These are phyloP conservation scores for Ptyas mucosa DNA, from an alignment of 2,113 vertebrate genomes.

Conservation along the genomic window DNA sequence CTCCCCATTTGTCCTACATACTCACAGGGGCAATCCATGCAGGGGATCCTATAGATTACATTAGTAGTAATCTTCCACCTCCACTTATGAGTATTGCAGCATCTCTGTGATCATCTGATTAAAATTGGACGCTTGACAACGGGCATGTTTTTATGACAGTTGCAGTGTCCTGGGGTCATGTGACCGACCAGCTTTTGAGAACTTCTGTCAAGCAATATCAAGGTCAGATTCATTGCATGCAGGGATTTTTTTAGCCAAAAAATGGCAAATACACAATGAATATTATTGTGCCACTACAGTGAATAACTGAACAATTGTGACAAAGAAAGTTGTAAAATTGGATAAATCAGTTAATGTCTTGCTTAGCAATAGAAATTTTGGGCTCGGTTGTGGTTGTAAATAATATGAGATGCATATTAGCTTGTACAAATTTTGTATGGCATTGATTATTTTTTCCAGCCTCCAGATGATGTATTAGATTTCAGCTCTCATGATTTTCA, in stretches of 20 bases:
- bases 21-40: not conserved
- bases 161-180: not conserved
- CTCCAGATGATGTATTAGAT: not conserved
- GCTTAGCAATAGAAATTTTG: not conserved
- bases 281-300: not conserved
- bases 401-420: not conserved
- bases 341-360: not conserved
- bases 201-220: not conserved
- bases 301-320: not conserved
- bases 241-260: not conserved
- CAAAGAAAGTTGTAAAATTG: not conserved
- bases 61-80: not conserved
- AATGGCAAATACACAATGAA: not conserved
- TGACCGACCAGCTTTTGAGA: not conserved
- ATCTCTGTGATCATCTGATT: not conserved
- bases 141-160: not conserved
- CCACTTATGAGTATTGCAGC: not conserved
- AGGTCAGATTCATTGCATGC: not conserved
- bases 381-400: not conserved
- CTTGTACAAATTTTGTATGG: not conserved
- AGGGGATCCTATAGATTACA: not conserved
- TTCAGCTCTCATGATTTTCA: not conserved
- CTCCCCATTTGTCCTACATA: too few species aligned
- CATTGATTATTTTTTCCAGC: not conserved
- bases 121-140: not conserved